phyloP scores from a whole-genome alignment of 2,797 vertebrate genomes.

The Hypotaenidia philippensis region DNA sequence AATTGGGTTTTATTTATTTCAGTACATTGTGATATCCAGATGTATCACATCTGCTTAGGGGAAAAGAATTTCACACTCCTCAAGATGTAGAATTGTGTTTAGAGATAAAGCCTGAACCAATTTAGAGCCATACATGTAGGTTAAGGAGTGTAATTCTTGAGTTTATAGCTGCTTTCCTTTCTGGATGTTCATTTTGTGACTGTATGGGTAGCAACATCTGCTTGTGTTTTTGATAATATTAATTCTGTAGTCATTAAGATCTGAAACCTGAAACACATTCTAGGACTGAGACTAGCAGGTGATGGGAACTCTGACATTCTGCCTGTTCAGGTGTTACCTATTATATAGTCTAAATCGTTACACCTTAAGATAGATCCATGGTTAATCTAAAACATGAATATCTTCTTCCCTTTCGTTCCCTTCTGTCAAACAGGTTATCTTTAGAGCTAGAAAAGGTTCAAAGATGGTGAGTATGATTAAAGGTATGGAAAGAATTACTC shows the following conservation, averaged over 20 bases:
- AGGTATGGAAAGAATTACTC: not conserved
- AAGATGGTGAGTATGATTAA: not conserved
- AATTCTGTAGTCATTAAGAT: not conserved
- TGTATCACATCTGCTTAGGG: no score
- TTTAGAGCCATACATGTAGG: rapidly evolving
- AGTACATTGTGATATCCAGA: not conserved
- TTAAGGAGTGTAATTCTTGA: not conserved
- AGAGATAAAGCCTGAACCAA: not conserved
- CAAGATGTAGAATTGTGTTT: not conserved
- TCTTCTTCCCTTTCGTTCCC: not conserved
- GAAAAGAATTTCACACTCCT: not conserved
- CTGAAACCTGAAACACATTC: not conserved
- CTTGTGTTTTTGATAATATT: not conserved
- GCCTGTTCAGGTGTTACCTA: not conserved
- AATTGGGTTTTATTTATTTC: not conserved
- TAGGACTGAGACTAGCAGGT: not conserved
- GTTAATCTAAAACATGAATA: not conserved
- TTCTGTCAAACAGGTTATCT: not conserved
- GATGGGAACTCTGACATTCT: not conserved
- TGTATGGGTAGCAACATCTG: not conserved
- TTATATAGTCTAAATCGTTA: not conserved
- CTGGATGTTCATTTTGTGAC: not conserved
- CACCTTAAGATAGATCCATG: not conserved
- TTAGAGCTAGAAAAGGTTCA: not conserved
- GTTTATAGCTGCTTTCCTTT: not conserved